These are phyloP conservation scores for Ameiurus melas DNA, from an alignment of 2,113 vertebrate genomes.

Conservation along the genomic window DNA sequence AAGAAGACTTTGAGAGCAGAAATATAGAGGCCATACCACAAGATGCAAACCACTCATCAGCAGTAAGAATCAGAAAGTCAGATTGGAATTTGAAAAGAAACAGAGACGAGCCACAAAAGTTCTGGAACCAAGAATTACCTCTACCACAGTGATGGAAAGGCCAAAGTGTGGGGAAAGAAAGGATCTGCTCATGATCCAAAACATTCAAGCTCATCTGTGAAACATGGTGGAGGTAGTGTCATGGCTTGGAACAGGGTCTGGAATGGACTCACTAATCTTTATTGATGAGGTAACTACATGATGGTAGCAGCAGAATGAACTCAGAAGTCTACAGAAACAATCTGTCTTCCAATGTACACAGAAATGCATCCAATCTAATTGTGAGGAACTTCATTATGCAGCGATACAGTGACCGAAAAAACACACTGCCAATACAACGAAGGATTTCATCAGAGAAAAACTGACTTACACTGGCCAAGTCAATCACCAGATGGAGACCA, in stretches of 20 bases:
- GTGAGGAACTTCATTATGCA: neutral
- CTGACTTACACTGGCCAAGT: neutral
- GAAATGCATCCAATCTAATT: neutral
- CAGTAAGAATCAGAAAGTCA: neutral
- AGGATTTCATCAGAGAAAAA: neutral
- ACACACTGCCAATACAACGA: neutral
- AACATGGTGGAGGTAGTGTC: neutral
- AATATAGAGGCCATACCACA: neutral
- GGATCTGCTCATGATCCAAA: neutral
- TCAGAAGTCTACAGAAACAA: neutral
- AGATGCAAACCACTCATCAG: neutral
- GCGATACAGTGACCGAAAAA: too few species aligned
- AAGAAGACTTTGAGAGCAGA: neutral
- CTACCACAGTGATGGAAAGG: neutral
- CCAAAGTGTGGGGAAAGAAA: neutral
- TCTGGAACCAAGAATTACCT: neutral
- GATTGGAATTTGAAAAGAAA: neutral
- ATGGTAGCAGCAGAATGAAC: neutral
- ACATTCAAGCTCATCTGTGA: neutral
- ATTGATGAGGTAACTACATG: neutral
- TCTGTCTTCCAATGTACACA: neutral
- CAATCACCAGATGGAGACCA: neutral
- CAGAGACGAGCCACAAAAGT: neutral
- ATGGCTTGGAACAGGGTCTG: neutral
- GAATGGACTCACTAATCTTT: neutral